These are phyloP conservation scores for Zaprionus africanus DNA, from an alignment of 1,140 invertebrate genomes.

Conservation along the genomic window DNA sequence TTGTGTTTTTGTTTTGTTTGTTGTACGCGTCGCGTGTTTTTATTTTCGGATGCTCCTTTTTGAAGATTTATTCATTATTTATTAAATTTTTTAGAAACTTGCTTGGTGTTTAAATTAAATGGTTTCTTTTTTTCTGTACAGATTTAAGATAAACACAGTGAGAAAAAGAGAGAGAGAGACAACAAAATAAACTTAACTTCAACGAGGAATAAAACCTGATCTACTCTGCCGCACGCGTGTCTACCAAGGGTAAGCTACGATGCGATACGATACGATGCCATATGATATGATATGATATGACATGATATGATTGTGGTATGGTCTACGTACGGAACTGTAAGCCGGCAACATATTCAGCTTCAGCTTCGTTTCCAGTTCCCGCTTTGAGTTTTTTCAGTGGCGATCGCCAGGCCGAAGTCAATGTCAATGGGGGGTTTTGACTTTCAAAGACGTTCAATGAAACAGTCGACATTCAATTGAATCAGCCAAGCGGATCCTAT, in stretches of 20 bases:
- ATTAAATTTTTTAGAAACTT: constrained; percentile 33
- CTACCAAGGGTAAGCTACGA: constrained; percentile 44
- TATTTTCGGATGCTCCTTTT: constrained; percentile 16
- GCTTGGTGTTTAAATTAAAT: constrained; percentile 21
- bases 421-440: constrained; percentile 48
- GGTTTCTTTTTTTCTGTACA: constrained; percentile 15
- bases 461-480: constrained; percentile 30
- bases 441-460: constrained; percentile 40
- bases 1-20: constrained; percentile 27
- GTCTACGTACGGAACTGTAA: constrained; percentile 6
- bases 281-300: not conserved
- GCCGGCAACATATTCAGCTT: not conserved
- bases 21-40: constrained; percentile 24
- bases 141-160: constrained; percentile 11
- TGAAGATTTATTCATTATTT: constrained; percentile 31
- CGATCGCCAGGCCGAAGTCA: constrained; percentile 12
- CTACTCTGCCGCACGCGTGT: constrained; percentile 39
- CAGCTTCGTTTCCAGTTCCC: not conserved
- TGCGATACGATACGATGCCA: not conserved
- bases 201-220: constrained; percentile 46
- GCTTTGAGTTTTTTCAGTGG: not conserved
- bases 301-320: not conserved
- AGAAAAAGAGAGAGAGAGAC: not conserved
- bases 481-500: constrained; percentile 31
- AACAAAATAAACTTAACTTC: constrained; percentile 3